Evolutionary conservation across 2,797 vertebrate genomes (phyloP).

Genomic region (Sebastes elongatus): DNA sequence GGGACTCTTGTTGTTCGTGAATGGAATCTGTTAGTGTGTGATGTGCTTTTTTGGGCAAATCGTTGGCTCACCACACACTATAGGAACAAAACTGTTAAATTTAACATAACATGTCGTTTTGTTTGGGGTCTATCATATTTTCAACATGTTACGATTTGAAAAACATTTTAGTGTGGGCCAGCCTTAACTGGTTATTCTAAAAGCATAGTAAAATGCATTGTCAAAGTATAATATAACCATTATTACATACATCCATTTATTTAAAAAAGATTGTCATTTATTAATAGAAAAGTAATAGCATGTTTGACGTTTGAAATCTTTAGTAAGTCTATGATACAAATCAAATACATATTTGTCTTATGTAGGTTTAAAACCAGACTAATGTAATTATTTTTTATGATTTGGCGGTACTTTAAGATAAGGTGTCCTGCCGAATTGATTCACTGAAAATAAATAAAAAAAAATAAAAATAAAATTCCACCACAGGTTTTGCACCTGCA

Average conservation of each 20-base stretch:
- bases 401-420: background rate
- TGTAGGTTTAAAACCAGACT: background rate
- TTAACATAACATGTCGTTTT: too few relatives aligned
- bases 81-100: too few relatives aligned
- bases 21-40: too few relatives aligned
- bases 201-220: background rate
- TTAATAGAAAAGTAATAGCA: background rate
- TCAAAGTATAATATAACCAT: background rate
- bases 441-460: background rate
- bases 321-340: background rate
- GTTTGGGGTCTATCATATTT: too few relatives aligned
- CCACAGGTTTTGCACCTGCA: conserved; percentile 19
- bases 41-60: too few relatives aligned
- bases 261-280: background rate
- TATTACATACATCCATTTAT: background rate
- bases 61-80: too few relatives aligned
- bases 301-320: background rate
- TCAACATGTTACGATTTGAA: too few relatives aligned
- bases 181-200: background rate
- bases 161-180: too few relatives aligned
- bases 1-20: too few relatives aligned
- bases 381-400: background rate
- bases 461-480: background rate
- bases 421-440: background rate
- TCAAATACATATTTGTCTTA: background rate